Evolutionary conservation across 2,888 invertebrate genomes (phyloP), one percentile per base, ranked within the genome.

Genomic region (Heliconius sara): DNA sequence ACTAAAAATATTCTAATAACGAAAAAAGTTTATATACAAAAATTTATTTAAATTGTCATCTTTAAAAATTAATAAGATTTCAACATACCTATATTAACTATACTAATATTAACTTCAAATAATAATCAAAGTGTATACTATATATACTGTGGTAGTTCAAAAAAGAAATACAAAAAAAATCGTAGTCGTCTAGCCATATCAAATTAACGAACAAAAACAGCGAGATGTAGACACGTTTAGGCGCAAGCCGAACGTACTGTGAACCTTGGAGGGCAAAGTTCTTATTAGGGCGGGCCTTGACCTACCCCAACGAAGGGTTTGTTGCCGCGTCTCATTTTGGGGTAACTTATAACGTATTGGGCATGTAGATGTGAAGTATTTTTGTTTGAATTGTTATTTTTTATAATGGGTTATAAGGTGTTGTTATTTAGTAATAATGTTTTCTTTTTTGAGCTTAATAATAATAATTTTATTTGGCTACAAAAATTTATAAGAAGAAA

Each of bases 201-300:
- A 22, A n/a, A 52, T 75, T 76, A 67, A 67, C 47, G 52, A 60
- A 34, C 27, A 74, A 19, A 63, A 67, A 66, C 72, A 47, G 25
- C 47, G 57, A 73, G 47, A 79, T 74, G 52, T 74, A 72, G 73
- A 75, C 76, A 71, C 67, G 66, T 5, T 76, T 47, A 22, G 67
- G 71, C 71, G 77, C 75, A 77, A 78, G 80, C 80, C 78, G 79
- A 84, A 77, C 79, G 83, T 82, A 84, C 83, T 83, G 82, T 84
- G 80, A 83, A 84, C 81, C 80, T 80, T 82, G 75, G 80, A 84
- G 83, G 83, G 84, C 84, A 85, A 84, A 83, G 85, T 82, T 84
- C 85, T 82, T 79, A 83, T 79, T 80, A 80, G 81, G 79, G 82
- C 82, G 84, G 85, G 84, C 83, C 84, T 79, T 80, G 85, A 83